Base-by-base conservation (phyloP, 1,140 invertebrate species). In the Orussus abietinus region DNA sequence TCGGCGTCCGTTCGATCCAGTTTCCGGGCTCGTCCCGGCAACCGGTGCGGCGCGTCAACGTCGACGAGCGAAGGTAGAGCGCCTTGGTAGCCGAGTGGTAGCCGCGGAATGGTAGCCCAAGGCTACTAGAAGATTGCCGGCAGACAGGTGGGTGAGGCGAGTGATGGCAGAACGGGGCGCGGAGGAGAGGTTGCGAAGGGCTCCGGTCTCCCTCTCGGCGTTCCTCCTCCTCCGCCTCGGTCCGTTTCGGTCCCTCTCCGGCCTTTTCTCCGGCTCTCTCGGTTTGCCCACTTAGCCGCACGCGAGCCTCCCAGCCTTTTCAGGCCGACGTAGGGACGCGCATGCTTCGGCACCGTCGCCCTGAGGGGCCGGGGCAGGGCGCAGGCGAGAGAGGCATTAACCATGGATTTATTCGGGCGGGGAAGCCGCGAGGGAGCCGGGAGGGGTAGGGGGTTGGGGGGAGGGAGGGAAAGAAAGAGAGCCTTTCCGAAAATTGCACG, bases 101-200 rank as follows among this genome's bases (percentile, higher is more conserved):
- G 69, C 68, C 49, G 57, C 55, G 54, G 59, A 67, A 60, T 67
- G 64, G 69, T 69, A 73, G 70, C 70, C 70, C 64, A 69, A 71
- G 70, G 69, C 70, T 74, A 74, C 70, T 74, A 74, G 70, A 74
- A 74, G 70, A 74, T 72, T 74, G 68, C 68, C 69, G 64, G 64
- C 64, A 73, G 70, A 73, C 70, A 72, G 70, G 69, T 73, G 70
- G 70, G 70, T 71, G 69, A 72, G 66, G 58, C 57, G 53, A 55
- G 59, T 42, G 53, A 62, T 57, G 53, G 46, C 51, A 39, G 19
- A 46, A 32, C 18, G 36, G 13, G 22, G 28, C 19, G 26, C 15
- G 26, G 35, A 39, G 19, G 22, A 36, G 26, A 43, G 13, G 20
- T 14, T 31, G 18, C n/a, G 14, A 26, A 12, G n/a, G n/a, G n/a